Percentiles rank a stretch among this genome's conserved stretches.
Conservation (phyloP, 23 tunicate genomes). For the Ciona savignyi region DNA sequence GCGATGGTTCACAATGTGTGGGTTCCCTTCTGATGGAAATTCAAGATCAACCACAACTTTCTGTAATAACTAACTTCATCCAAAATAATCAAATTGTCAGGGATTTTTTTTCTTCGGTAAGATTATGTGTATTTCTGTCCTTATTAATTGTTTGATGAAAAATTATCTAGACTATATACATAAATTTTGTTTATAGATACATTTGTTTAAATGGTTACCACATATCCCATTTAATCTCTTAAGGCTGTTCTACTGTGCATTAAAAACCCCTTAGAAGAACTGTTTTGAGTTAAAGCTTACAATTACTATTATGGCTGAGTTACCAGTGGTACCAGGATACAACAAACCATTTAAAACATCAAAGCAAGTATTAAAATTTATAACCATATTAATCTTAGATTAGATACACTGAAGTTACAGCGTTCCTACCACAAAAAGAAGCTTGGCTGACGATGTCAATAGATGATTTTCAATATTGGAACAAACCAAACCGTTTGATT, state of each 20-base stretch:
- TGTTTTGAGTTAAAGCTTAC: too few species aligned
- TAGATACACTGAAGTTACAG: constrained; percentile 25
- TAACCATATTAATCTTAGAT: constrained; percentile 9
- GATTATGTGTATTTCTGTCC: too few species aligned
- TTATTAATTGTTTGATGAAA: not conserved
- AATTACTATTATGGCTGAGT: too few species aligned
- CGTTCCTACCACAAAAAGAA: constrained; percentile 41
- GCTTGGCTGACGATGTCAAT: constrained; percentile 34
- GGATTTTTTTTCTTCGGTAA: constrained; percentile 33
- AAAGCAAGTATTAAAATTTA: not conserved
- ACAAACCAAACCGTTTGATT: constrained; percentile 31
- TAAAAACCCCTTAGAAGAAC: not conserved
- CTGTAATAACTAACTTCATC: constrained; percentile 16
- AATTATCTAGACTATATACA: too few species aligned
- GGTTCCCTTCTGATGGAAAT: constrained; percentile 57
- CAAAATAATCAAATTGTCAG: constrained; percentile 12
- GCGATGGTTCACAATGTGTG: constrained; percentile 19
- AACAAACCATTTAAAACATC: constrained; percentile 3
- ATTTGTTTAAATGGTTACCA: too few species aligned
- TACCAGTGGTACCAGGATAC: too few species aligned
- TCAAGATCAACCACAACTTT: constrained; percentile 21
- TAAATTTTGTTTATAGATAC: not conserved
- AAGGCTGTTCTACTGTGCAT: too few species aligned
- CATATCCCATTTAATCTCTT: too few species aligned
- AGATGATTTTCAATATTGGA: constrained; percentile 62